Percentiles rank a stretch among this genome's conserved stretches.
phyloP scores from a whole-genome alignment of 2,888 invertebrate species.

The Apeira syringaria region DNA sequence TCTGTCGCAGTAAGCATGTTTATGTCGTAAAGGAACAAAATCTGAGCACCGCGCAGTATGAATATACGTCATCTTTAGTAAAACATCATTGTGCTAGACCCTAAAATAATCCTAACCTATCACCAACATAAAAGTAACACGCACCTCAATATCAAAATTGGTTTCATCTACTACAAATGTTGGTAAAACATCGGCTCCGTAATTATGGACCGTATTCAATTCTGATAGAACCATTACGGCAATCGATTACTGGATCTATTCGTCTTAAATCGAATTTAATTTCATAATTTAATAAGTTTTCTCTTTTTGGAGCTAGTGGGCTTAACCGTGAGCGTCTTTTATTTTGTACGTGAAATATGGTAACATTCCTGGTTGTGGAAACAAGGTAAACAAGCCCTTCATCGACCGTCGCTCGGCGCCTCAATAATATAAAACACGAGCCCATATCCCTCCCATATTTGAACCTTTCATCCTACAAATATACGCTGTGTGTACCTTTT shows the following conservation, averaged over 20 bases:
- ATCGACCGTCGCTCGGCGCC: slow-evolving; percentile 45
- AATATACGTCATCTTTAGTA: no score
- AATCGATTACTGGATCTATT: slow-evolving; percentile 10
- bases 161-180: slow-evolving; percentile 16
- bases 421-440: slow-evolving; percentile 80
- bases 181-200: slow-evolving; percentile 15
- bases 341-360: slow-evolving; percentile 43
- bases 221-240: slow-evolving; percentile 17
- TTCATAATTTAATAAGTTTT: background rate
- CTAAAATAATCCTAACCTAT: background rate
- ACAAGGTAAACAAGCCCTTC: slow-evolving; percentile 62
- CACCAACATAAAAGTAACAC: slow-evolving; percentile 8
- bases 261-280: slow-evolving; percentile 7
- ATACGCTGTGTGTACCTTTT: slow-evolving; percentile 27
- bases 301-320: no score
- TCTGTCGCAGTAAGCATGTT: no score
- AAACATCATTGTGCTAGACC: no score
- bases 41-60: no score
- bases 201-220: slow-evolving; percentile 16
- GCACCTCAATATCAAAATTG: slow-evolving; percentile 9
- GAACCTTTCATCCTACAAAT: slow-evolving; percentile 50
- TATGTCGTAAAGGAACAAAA: no score
- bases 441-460: slow-evolving; percentile 61
- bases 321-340: no score
- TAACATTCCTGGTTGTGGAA: slow-evolving; percentile 45